Conservation (phyloP, 23 tunicate species). For the Aplidium turbinatum region DNA sequence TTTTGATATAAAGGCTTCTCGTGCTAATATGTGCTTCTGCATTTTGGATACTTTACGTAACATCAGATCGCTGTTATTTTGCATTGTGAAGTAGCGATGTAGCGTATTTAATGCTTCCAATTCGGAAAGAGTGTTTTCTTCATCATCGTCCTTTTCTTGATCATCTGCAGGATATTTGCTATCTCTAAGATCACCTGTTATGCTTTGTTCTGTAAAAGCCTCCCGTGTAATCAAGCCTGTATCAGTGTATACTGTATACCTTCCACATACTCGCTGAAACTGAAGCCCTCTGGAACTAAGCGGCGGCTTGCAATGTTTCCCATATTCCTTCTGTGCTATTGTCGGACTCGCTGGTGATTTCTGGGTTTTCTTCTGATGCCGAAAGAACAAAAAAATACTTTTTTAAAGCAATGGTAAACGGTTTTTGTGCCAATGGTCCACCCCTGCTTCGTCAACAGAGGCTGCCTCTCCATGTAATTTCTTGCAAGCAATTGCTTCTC, state of each 20-base stretch:
- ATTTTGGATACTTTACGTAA: background rate
- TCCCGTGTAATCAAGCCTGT: background rate
- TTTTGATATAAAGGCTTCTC: no score
- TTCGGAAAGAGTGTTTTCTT: conserved; percentile 2
- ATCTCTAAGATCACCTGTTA: background rate
- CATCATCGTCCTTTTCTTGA: conserved; percentile 13
- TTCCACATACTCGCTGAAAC: background rate
- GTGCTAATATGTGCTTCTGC: background rate
- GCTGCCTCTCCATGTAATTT: background rate
- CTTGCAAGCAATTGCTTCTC: conserved; percentile 1
- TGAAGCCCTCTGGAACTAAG: background rate
- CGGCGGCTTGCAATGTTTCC: background rate
- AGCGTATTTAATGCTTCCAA: no score
- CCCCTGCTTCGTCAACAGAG: background rate
- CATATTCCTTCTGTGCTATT: conserved; percentile 1
- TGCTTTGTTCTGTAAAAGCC: background rate
- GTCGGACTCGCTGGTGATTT: background rate
- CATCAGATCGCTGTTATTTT: background rate
- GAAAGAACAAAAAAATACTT: background rate
- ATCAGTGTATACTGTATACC: no score
- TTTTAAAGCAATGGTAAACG: background rate
- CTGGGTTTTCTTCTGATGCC: background rate
- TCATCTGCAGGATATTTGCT: background rate
- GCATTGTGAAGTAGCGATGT: no score
- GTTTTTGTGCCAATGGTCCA: background rate